Conservation (phyloP, 1,140 invertebrate species). For the Andrena cerasifolii region DNA sequence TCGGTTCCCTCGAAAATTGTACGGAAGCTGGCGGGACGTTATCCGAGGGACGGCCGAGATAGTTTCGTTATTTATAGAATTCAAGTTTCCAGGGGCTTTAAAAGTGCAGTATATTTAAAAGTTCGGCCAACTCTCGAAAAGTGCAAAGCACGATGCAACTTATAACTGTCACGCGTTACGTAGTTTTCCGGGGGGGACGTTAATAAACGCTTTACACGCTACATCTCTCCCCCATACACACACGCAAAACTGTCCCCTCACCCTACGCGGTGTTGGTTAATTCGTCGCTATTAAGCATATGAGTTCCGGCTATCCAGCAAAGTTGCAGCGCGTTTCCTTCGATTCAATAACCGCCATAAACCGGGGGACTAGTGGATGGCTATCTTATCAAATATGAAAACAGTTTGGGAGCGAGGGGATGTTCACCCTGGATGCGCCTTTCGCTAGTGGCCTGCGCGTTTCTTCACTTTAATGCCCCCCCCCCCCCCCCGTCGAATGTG, state of each 20-base stretch:
- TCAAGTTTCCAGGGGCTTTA: constrained; percentile 31
- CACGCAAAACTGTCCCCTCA: background rate
- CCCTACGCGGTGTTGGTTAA: background rate
- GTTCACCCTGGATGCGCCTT: constrained; percentile 23
- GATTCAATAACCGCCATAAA: constrained; percentile 21
- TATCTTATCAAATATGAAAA: constrained; percentile 61
- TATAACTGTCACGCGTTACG: constrained; percentile 24
- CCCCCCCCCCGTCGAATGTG: constrained; percentile 23
- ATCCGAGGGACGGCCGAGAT: constrained; percentile 23
- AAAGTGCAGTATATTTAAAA: constrained; percentile 38
- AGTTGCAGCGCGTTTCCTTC: constrained; percentile 12
- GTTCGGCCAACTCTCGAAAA: constrained; percentile 38
- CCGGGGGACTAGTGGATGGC: background rate
- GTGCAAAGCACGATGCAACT: constrained; percentile 30
- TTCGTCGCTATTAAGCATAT: background rate
- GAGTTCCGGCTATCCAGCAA: background rate
- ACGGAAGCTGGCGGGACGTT: background rate
- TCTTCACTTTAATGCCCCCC: constrained; percentile 51
- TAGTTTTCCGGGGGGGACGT: background rate
- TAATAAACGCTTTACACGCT: constrained; percentile 29
- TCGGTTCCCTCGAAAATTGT: background rate
- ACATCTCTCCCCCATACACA: too few species aligned
- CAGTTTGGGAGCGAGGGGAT: constrained; percentile 32
- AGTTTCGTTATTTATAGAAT: constrained; percentile 52
- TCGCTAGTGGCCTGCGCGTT: constrained; percentile 39